These are phyloP conservation scores for Fragariocoptes setiger DNA, from an alignment of 1,140 invertebrate genomes.

Conservation along the genomic window DNA sequence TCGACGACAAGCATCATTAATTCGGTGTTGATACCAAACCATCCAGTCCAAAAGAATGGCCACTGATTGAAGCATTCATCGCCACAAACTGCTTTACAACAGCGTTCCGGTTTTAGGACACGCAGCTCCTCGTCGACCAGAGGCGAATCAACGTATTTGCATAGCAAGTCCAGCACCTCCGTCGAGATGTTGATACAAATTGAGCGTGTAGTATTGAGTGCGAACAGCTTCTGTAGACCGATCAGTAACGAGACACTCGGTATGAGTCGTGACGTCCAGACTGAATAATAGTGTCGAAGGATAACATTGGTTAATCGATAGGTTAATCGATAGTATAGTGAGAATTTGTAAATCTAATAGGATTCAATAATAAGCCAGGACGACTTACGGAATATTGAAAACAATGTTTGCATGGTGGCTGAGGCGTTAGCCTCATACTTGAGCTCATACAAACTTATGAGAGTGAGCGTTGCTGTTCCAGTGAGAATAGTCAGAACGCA, in stretches of 20 bases:
- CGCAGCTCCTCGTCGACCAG: conserved; percentile 4
- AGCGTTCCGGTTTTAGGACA: conserved; percentile 7
- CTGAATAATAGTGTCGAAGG: too few species aligned
- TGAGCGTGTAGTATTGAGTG: conserved; percentile 5
- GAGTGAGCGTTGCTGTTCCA: neutral
- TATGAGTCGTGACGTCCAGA: conserved; percentile 6
- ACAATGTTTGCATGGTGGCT: neutral
- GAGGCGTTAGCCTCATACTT: neutral
- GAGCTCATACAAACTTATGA: neutral
- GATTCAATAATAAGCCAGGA: too few species aligned
- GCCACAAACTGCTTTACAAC: conserved; percentile 7
- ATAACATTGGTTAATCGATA: too few species aligned
- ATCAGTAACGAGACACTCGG: conserved; percentile 4
- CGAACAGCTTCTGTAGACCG: conserved; percentile 5
- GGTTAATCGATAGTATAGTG: too few species aligned
- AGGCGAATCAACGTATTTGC: neutral
- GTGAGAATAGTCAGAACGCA: neutral
- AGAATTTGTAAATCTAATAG: too few species aligned
- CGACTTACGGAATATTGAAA: neutral
- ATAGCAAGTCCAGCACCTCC: neutral
- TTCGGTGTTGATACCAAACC: conserved; percentile 7
- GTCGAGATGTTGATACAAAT: conserved; percentile 3
- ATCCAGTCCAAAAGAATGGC: conserved; percentile 7
- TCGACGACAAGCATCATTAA: conserved; percentile 5
- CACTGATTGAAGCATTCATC: conserved; percentile 7